phyloP scores from a whole-genome alignment of 2,797 vertebrate genomes.

The Paramormyrops hopkinsi region DNA sequence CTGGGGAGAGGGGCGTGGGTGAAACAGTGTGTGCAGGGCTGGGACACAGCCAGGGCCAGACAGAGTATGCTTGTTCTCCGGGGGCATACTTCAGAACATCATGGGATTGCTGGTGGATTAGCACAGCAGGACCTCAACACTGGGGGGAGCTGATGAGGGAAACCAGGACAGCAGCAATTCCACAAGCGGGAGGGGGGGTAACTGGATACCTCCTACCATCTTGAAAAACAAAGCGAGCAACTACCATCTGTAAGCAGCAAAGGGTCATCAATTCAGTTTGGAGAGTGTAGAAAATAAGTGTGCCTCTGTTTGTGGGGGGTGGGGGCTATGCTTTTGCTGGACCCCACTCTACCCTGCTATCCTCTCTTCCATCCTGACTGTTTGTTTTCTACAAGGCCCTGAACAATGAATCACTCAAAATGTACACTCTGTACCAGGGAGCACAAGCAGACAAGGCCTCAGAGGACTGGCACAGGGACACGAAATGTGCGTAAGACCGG shows the following conservation, averaged over 20 bases:
- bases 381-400: background rate
- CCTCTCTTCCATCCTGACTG: background rate
- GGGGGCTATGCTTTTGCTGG: background rate
- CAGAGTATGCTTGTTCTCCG: conserved; percentile 10
- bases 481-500: background rate
- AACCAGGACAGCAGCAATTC: background rate
- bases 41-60: conserved; percentile 8
- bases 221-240: background rate
- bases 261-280: background rate
- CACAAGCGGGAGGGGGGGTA: background rate
- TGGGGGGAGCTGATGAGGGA: background rate
- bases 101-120: conserved; percentile 16
- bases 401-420: conserved; percentile 10
- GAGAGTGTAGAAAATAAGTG: background rate
- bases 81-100: conserved; percentile 11
- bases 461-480: conserved; percentile 1
- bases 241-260: background rate
- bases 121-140: conserved; percentile 2
- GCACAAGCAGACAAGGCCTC: background rate
- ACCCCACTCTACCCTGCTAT: background rate
- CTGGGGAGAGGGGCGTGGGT: background rate
- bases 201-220: background rate
- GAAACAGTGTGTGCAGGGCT: background rate
- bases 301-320: background rate
- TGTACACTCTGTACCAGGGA: conserved; percentile 1